Evolutionary conservation across 1,140 invertebrate species (phyloP).

Genomic region (Drosophila teissieri): DNA sequence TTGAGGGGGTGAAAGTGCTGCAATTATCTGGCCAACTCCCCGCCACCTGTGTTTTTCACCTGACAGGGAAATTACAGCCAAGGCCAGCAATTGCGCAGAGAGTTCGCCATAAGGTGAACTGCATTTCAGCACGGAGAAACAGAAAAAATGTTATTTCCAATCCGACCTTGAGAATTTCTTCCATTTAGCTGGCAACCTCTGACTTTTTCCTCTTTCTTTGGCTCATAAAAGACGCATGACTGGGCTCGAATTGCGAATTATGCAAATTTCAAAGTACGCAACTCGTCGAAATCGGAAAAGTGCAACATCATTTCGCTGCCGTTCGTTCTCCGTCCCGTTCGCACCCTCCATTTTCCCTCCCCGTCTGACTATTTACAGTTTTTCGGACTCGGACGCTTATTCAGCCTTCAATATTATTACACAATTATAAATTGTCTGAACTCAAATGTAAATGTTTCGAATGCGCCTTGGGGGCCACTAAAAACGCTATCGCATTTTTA

Average conservation of each 20-base stretch:
- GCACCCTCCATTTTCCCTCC: neutral
- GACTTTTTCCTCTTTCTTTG: constrained; percentile 31
- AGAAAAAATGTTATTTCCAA: constrained; percentile 31
- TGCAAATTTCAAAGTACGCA: constrained; percentile 56
- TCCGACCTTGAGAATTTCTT: constrained; percentile 47
- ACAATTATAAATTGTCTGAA: constrained; percentile 56
- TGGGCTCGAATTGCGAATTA: constrained; percentile 59
- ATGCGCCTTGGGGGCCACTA: constrained; percentile 30
- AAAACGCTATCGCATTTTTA: constrained; percentile 32
- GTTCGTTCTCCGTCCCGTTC: constrained; percentile 5
- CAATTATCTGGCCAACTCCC: constrained; percentile 44
- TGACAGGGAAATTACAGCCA: constrained; percentile 55
- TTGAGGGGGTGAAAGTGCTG: constrained; percentile 69
- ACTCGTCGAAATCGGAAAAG: constrained; percentile 38
- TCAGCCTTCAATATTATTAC: constrained; percentile 58
- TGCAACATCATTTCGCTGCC: constrained; percentile 61
- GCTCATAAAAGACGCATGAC: constrained; percentile 63
- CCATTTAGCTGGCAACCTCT: constrained; percentile 16
- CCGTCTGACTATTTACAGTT: constrained; percentile 15
- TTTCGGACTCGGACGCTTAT: constrained; percentile 41
- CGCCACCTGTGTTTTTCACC: neutral
- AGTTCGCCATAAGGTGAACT: constrained; percentile 53
- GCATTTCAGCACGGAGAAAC: constrained; percentile 40
- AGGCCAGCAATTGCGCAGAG: constrained; percentile 46
- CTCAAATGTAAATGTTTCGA: constrained; percentile 42